Conservation (phyloP, 1,140 invertebrate species). For the Danaus melanippus region DNA sequence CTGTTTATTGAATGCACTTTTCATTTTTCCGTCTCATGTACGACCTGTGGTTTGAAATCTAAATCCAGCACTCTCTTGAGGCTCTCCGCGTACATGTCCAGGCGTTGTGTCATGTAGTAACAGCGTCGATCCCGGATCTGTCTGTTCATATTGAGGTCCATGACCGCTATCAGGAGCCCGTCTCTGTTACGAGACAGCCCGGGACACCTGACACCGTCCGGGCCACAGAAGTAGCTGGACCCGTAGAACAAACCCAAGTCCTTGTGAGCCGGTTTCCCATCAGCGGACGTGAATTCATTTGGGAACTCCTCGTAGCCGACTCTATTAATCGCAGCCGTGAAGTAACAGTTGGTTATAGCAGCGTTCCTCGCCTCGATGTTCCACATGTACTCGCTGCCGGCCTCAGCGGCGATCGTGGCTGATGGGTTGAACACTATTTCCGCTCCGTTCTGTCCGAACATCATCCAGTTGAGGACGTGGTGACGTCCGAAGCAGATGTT, state of each 20-base stretch:
- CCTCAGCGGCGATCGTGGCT: conserved; percentile 83
- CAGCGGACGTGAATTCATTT: conserved; percentile 92
- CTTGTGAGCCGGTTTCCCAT: conserved; percentile 92
- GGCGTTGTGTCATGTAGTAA: conserved; percentile 95
- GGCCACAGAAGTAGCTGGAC: conserved; percentile 94
- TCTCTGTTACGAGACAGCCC: conserved; percentile 90
- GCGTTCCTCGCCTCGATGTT: conserved; percentile 96
- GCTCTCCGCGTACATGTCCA: conserved; percentile 90
- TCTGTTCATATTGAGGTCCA: conserved; percentile 96
- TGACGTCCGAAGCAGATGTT: conserved; percentile 99
- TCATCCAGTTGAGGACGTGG: conserved; percentile 98
- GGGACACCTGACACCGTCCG: conserved; percentile 93
- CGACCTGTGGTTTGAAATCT: conserved; percentile 58
- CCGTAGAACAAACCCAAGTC: conserved; percentile 98
- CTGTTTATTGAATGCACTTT: background rate
- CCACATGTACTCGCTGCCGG: conserved; percentile 95
- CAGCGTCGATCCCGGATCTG: conserved; percentile 96
- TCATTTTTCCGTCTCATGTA: conserved; percentile 53
- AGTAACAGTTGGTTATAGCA: conserved; percentile 96
- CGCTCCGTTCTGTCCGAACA: conserved; percentile 97
- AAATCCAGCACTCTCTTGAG: conserved; percentile 51
- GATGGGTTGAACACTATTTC: conserved; percentile 99
- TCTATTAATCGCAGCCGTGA: conserved; percentile 95
- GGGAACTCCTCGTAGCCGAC: conserved; percentile 89
- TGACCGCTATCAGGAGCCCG: conserved; percentile 90